Base-by-base conservation (phyloP, 2,797 vertebrate species). In the Coregonus suidteri region DNA sequence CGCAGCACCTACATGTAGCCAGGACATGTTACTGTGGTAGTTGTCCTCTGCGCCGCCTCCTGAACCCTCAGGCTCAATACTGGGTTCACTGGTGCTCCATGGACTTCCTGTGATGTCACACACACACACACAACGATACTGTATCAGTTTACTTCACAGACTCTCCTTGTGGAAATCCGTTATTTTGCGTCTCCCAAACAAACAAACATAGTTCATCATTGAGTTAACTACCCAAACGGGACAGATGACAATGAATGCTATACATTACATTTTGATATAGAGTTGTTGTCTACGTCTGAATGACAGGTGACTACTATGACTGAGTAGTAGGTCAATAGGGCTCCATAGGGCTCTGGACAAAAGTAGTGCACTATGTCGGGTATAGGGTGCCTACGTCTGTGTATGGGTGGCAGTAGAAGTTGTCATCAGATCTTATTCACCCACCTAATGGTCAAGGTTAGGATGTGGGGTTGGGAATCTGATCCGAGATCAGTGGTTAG, bases 21-120 rank as follows among this genome's bases (percentile, higher is more conserved):
- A 99, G 0, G 98, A 98, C 98, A 99, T 99, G 91, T 97, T 99
- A 77, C 96, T 95, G 79, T 99, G 97, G 83, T 99, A 99, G 85
- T 98, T 99, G 78, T 99, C 98, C 88, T 99, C 98, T 0, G 90
- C 81, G 80, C 97, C 95, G 25, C 96, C 92, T 87, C 96, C 92
- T 86, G 94, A 94, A 68, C 96, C 97, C 83, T 99, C 98, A 0
- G 98, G 98, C 84, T 99, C 98, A 78, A 99, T 99, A 90, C 98
- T 99, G 87, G 98, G 98, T 56, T 99, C 98, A 0, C 98, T 99
- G 64, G 97, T 94, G 75, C 98, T 99, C 93, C 97, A 98, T 54
- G 98, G 96, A 81, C 98, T 99, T 64, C 98, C 98, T 99, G 94
- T 90, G 83, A 75, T 15, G 41, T 34, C 25, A 74, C 47, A 79